These are phyloP conservation scores for Coracopsis vasa DNA, from an alignment of 2,113 vertebrate genomes.

Conservation along the genomic window DNA sequence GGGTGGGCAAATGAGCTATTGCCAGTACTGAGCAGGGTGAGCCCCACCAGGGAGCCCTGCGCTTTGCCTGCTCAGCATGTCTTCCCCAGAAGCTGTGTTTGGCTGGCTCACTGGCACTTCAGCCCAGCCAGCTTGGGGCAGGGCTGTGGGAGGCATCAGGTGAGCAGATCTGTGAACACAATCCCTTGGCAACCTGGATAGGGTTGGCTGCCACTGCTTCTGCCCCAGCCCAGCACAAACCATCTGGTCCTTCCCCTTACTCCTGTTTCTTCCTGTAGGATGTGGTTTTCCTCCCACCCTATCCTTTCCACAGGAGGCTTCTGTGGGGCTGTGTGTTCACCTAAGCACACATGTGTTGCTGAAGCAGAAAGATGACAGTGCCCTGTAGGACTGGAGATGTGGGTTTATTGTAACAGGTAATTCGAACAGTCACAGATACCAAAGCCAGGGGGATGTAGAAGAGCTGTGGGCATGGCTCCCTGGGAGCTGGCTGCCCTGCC, in stretches of 20 bases:
- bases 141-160: background rate
- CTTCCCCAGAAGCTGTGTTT: background rate
- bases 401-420: constrained; percentile 58
- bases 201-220: background rate
- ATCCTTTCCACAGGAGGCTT: background rate
- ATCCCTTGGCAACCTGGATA: background rate
- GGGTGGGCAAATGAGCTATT: background rate
- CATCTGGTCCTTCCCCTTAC: background rate
- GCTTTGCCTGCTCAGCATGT: background rate
- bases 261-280: background rate
- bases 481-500: background rate
- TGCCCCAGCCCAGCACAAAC: rapidly evolving
- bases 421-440: constrained; percentile 65
- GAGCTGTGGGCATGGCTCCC: constrained; percentile 38
- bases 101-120: background rate
- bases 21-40: rapidly evolving
- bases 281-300: background rate
- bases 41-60: rapidly evolving
- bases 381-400: constrained; percentile 24
- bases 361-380: background rate
- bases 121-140: background rate
- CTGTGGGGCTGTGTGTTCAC: background rate
- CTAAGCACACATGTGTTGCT: rapidly evolving
- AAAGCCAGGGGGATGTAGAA: constrained; percentile 26
- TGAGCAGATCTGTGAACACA: background rate